A percentile compares a stretch with the other conserved stretches of the same genome.
These are phyloP conservation scores for Synaphobranchus kaupii DNA, from an alignment of 2,797 vertebrate species.

Conservation along the genomic window DNA sequence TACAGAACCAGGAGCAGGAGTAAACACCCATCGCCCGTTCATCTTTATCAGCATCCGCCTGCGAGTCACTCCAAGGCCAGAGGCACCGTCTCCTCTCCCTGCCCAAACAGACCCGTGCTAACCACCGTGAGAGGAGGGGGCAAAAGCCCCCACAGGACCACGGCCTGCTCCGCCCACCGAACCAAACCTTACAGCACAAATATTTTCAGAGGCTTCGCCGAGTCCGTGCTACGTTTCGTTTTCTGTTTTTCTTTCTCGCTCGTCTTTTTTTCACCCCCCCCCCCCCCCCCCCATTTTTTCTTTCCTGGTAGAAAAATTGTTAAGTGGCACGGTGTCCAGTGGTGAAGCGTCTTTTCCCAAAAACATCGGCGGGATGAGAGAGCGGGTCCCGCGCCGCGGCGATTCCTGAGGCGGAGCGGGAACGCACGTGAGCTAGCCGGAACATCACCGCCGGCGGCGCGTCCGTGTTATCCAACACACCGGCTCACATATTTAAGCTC, in stretches of 20 bases:
- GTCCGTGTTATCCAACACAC: conserved; percentile 51
- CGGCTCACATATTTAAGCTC: conserved; percentile 47
- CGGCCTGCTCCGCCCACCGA: conserved; percentile 28
- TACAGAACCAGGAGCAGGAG: conserved; percentile 35
- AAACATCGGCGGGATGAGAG: conserved; percentile 42
- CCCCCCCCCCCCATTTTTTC: background rate
- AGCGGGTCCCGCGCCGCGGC: conserved; percentile 20
- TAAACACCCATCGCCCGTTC: conserved; percentile 24
- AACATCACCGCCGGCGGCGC: conserved; percentile 36
- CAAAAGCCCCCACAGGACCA: conserved; percentile 1
- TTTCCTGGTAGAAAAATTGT: conserved; percentile 29
- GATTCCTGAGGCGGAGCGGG: background rate
- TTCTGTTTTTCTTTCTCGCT: conserved; percentile 39
- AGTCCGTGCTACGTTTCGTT: conserved; percentile 33
- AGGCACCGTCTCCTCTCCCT: conserved; percentile 10
- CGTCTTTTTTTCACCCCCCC: background rate
- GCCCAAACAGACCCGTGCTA: conserved; percentile 25
- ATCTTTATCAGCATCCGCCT: conserved; percentile 7
- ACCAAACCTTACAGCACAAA: conserved; percentile 47
- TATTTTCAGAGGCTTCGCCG: conserved; percentile 50
- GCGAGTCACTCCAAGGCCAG: background rate
- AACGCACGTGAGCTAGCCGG: background rate
- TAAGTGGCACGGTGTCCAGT: conserved; percentile 38
- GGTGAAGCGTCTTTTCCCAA: conserved; percentile 29
- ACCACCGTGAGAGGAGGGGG: background rate